These are phyloP conservation scores for Microplitis mediator DNA, from an alignment of 1,140 invertebrate genomes.

Conservation along the genomic window DNA sequence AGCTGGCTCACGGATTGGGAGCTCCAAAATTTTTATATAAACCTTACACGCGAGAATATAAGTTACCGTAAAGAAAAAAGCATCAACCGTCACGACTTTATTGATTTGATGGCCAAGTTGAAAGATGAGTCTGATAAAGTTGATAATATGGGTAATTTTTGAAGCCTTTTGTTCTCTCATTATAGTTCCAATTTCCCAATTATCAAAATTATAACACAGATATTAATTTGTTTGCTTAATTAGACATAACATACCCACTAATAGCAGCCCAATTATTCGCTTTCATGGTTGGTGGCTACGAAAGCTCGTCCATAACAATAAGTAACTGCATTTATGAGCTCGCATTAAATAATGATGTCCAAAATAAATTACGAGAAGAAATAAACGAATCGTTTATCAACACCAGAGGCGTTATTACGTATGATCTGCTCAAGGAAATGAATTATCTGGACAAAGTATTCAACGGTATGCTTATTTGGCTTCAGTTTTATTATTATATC, in stretches of 20 bases:
- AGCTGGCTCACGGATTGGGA: constrained; percentile 26
- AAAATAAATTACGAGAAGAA: constrained; percentile 65
- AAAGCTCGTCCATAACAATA: constrained; percentile 71
- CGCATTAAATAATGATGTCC: constrained; percentile 66
- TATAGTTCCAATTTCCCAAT: no score
- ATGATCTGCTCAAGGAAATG: constrained; percentile 64
- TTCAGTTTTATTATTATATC: neutral
- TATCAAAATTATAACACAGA: no score
- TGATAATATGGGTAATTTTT: constrained; percentile 7
- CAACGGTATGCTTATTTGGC: no score
- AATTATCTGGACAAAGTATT: constrained; percentile 65
- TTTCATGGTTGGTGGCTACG: constrained; percentile 74
- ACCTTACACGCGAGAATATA: constrained; percentile 62
- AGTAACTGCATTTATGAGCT: constrained; percentile 67
- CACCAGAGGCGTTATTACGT: constrained; percentile 59
- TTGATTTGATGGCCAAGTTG: constrained; percentile 64
- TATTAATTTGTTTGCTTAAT: no score
- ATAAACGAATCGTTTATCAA: constrained; percentile 59
- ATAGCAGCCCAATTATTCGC: constrained; percentile 68
- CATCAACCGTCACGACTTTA: constrained; percentile 62
- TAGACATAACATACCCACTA: constrained; percentile 41
- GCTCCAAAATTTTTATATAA: constrained; percentile 55
- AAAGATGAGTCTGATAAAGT: constrained; percentile 53
- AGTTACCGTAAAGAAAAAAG: constrained; percentile 60
- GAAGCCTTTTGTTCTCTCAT: no score